Conservation (phyloP, 2,113 vertebrate genomes). For the Melanerpes formicivorus region DNA sequence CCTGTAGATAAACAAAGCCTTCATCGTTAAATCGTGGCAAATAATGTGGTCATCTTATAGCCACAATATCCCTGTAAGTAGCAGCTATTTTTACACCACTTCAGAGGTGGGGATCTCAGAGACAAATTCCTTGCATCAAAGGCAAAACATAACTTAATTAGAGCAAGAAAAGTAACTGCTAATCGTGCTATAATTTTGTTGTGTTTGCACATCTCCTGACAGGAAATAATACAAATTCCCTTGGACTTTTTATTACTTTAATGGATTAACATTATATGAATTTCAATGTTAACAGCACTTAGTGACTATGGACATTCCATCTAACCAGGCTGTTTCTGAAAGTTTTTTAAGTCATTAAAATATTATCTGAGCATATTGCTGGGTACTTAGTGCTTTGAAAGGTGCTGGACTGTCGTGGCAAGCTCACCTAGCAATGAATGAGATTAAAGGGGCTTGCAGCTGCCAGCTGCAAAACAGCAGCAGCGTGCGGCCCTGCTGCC, state of each 20-base stretch:
- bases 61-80: neutral
- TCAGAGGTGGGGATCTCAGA: neutral
- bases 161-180: neutral
- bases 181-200: neutral
- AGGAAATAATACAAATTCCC: neutral
- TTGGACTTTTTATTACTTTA: neutral
- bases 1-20: constrained; percentile 6
- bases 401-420: neutral
- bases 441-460: constrained; percentile 2
- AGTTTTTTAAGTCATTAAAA: constrained; percentile 15
- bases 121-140: neutral
- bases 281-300: neutral
- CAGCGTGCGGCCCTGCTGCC: rapidly evolving
- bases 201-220: neutral
- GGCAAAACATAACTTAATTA: neutral
- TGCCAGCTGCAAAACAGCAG: neutral
- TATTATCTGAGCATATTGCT: constrained; percentile 1
- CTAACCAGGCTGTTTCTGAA: neutral
- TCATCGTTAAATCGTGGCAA: constrained; percentile 1
- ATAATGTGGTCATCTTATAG: constrained; percentile 24
- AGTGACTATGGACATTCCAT: neutral
- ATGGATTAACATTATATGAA: neutral
- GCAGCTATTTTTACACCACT: neutral
- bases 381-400: constrained; percentile 13
- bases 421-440: neutral